phyloP scores from a whole-genome alignment of 2,113 vertebrate species.

The Peromyscus polionotus region DNA sequence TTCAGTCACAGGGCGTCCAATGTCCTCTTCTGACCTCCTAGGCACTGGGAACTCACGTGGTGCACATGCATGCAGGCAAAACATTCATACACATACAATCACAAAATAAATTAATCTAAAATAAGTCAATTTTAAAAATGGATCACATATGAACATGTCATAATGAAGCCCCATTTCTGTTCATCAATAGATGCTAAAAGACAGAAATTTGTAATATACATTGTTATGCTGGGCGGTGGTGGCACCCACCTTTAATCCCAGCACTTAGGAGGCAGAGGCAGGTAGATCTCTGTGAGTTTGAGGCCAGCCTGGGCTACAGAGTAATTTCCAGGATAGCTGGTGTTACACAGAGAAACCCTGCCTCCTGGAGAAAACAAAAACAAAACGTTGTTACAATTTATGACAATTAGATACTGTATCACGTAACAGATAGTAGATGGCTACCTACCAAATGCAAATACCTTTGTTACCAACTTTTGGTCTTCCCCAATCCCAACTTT shows the following conservation, averaged over 20 bases:
- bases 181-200: background rate
- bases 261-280: no score
- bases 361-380: no score
- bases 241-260: no score
- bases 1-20: background rate
- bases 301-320: background rate
- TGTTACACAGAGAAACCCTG: no score
- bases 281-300: background rate
- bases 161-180: background rate
- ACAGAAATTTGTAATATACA: background rate
- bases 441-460: background rate
- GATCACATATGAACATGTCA: background rate
- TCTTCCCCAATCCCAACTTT: background rate
- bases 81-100: background rate
- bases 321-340: background rate
- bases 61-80: background rate
- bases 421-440: background rate
- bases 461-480: background rate
- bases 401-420: background rate
- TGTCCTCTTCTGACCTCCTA: background rate
- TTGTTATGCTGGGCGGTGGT: no score
- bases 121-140: background rate
- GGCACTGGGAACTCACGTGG: background rate
- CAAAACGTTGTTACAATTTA: background rate
- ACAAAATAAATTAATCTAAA: background rate